Evolutionary conservation across 2,888 invertebrate species (phyloP).

Genomic region (Galerucella pusilla): DNA sequence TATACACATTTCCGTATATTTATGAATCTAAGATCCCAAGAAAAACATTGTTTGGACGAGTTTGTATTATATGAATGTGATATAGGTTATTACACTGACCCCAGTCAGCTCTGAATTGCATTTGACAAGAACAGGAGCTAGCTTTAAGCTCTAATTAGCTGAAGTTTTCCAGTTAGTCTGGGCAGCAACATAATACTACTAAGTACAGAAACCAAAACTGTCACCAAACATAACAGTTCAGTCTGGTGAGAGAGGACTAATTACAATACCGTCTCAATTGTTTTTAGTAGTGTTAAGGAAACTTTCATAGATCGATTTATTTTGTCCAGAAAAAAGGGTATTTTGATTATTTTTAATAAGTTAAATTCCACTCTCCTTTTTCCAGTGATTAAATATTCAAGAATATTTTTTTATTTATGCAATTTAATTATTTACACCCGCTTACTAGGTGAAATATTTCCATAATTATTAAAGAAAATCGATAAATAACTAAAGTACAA

Average conservation of each 20-base stretch:
- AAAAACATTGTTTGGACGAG: slow-evolving; percentile 1
- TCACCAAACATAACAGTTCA: slow-evolving; percentile 2
- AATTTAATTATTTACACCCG: no score
- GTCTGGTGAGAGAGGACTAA: not conserved
- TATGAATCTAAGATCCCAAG: not conserved
- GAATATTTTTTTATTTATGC: no score
- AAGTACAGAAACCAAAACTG: slow-evolving; percentile 7
- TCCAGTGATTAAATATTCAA: no score
- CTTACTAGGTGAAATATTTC: no score
- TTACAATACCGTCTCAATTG: not conserved
- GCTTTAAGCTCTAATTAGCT: slow-evolving; percentile 12
- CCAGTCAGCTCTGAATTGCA: slow-evolving; percentile 5
- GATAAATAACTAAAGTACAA: no score
- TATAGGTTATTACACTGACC: slow-evolving; percentile 15
- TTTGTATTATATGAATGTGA: not conserved
- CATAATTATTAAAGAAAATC: no score
- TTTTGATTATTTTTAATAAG: not conserved
- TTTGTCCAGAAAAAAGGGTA: not conserved
- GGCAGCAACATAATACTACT: slow-evolving; percentile 6
- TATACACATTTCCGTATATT: no score
- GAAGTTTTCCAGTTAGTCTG: slow-evolving; percentile 2
- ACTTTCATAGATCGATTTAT: not conserved
- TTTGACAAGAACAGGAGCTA: slow-evolving; percentile 13
- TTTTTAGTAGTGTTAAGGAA: not conserved
- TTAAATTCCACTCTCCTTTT: not conserved